Evolutionary conservation across 2,113 vertebrate species (phyloP).

Genomic region (Otolemur garnettii): DNA sequence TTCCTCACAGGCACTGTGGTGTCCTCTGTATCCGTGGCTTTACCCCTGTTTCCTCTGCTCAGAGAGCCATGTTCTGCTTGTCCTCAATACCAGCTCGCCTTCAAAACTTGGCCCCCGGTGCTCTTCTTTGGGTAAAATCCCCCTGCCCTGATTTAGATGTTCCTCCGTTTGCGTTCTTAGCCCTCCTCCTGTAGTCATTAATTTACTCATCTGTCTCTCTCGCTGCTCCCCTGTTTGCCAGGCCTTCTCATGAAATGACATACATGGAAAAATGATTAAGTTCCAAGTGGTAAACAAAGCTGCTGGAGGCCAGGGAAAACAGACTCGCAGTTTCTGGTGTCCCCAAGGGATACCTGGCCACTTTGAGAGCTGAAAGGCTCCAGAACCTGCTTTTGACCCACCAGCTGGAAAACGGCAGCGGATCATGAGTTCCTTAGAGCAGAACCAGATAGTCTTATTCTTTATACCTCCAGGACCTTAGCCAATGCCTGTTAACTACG

Average conservation of each 20-base stretch:
- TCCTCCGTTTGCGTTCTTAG: background rate
- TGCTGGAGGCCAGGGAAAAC: background rate
- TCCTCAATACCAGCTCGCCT: background rate
- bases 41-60: background rate
- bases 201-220: background rate
- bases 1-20: background rate
- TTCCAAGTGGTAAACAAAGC: background rate
- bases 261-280: too few relatives aligned
- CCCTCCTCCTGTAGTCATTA: background rate
- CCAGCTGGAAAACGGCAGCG: background rate
- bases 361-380: background rate
- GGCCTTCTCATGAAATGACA: background rate
- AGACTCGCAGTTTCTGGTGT: background rate
- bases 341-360: background rate
- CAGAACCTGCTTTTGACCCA: background rate
- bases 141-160: background rate
- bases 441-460: background rate
- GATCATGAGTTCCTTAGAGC: background rate
- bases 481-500: background rate
- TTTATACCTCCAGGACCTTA: background rate
- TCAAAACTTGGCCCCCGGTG: background rate
- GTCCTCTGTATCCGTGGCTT: background rate
- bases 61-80: background rate
- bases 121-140: background rate
- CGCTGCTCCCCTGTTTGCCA: background rate